Base-by-base conservation (phyloP, 2,113 vertebrate species). In the Erpornis zantholeuca region DNA sequence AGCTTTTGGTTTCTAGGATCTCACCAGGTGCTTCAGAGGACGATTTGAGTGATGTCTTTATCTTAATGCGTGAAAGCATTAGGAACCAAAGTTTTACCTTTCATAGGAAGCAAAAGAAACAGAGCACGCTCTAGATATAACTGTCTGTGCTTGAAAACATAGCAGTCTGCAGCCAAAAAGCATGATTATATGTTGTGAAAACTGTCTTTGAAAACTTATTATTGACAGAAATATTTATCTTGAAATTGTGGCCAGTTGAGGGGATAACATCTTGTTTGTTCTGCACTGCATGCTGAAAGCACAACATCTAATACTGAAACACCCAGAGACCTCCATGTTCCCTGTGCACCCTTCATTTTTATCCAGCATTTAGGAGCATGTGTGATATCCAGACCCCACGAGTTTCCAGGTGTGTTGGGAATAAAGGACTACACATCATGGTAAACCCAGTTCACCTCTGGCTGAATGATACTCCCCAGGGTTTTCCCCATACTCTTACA, bases 301-400 rank as follows among this genome's bases (percentile, higher is more conserved):
- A 49, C 18, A 47, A 6, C 25, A 38, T 2, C 12, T 27, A 24
- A n/a, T 20, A 17, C 15, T 27, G n/a, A 71, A 61, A 59, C 16
- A 47, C 40, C 69, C 15, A 78, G 31, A 44, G 45, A 36, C 6
- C 52, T 12, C 40, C 7, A 1, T 5, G 78, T 12, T 73, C 56
- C 47, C 15, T 3, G 18, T 1, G 1, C 25, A 78, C 12, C 1
- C 3, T 14, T 56, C 15, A 20, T 44, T 71, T 68, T 36, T 4
- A 18, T 40, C 49, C 50, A 87, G 35, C n/a, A n/a, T n/a, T 78
- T 38, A 33, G 27, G 36, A 68, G 23, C 24, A 19, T 5, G 18
- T 5, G 4, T 33, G 40, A 25, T 31, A 83, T 20, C 12, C 60
- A 75, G 36, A n/a, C 31, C 36, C 56, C 27, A 18, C 9, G n/a